A percentile compares a stretch with the other conserved stretches of the same genome.
Conservation (phyloP, 1,140 invertebrate species). For the Sogatella furcifera region DNA sequence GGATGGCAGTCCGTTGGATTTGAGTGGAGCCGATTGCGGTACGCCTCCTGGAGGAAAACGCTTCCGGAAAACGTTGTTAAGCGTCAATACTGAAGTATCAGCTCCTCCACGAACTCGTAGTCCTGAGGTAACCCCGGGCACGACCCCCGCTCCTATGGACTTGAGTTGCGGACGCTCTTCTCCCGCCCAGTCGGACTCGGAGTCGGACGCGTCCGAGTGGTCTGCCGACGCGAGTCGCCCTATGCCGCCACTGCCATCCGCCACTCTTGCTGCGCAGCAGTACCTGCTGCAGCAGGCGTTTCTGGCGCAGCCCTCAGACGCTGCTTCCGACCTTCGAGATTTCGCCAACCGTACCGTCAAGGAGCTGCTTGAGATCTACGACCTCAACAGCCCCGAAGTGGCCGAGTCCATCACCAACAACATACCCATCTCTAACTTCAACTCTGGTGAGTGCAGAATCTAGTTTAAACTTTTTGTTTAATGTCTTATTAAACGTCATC, state of each 20-base stretch:
- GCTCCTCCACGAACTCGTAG: not conserved
- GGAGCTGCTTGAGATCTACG: conserved; percentile 46
- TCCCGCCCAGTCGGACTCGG: conserved; percentile 14
- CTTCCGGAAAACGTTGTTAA: conserved; percentile 12
- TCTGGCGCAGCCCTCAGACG: conserved; percentile 25
- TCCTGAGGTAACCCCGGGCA: conserved; percentile 11
- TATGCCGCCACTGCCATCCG: conserved; percentile 6
- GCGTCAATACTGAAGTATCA: not conserved
- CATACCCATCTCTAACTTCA: conserved; percentile 35
- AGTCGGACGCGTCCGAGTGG: conserved; percentile 12
- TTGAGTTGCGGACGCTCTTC: conserved; percentile 16
- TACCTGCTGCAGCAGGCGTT: conserved; percentile 23
- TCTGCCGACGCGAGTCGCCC: not conserved
- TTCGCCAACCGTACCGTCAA: conserved; percentile 48
- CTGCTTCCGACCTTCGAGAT: conserved; percentile 37
- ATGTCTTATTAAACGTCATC: too few species aligned
- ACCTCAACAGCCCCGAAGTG: conserved; percentile 34
- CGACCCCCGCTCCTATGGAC: conserved; percentile 23
- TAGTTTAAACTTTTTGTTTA: too few species aligned
- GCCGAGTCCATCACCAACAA: conserved; percentile 33
- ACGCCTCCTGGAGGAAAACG: conserved; percentile 2
- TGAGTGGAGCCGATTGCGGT: conserved; percentile 7
- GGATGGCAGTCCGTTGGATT: conserved; percentile 14
- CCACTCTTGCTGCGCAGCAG: conserved; percentile 4
- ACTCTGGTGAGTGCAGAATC: conserved; percentile 35